These are phyloP conservation scores for Semotilus atromaculatus DNA, from an alignment of 2,797 vertebrate species.

Conservation along the genomic window DNA sequence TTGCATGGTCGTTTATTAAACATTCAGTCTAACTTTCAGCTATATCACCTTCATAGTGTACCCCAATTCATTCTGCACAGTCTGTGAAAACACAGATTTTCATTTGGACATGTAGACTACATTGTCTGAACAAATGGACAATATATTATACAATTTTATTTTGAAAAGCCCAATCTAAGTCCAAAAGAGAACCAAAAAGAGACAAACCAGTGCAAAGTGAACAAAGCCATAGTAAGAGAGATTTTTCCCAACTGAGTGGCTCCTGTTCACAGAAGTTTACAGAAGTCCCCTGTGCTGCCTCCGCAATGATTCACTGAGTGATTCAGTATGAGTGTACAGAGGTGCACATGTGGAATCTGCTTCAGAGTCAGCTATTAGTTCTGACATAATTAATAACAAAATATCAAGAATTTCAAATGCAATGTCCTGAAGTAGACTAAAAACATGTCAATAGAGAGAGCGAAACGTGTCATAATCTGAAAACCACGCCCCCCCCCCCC, in stretches of 20 bases:
- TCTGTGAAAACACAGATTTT: background rate
- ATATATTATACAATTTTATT: background rate
- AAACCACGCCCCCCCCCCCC: too few species aligned
- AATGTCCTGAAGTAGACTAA: background rate
- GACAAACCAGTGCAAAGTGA: background rate
- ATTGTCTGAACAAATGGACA: background rate
- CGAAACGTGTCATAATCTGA: too few species aligned
- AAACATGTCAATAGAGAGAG: background rate
- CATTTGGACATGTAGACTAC: background rate
- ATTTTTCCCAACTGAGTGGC: background rate
- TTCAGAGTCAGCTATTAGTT: conserved; percentile 21
- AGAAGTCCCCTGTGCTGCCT: background rate
- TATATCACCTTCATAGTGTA: background rate
- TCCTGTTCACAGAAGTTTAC: background rate
- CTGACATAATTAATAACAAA: background rate
- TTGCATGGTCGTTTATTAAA: background rate
- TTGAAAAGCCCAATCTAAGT: background rate
- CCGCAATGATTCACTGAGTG: conserved; percentile 27
- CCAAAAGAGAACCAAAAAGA: background rate
- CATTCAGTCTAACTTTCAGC: background rate
- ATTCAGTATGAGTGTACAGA: conserved; percentile 27
- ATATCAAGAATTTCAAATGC: background rate
- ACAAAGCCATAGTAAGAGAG: background rate
- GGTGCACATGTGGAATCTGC: background rate
- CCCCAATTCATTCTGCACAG: background rate